A percentile compares a stretch with the other conserved stretches of the same genome.
These are phyloP conservation scores for Conger conger DNA, from an alignment of 2,113 vertebrate species.

Conservation along the genomic window DNA sequence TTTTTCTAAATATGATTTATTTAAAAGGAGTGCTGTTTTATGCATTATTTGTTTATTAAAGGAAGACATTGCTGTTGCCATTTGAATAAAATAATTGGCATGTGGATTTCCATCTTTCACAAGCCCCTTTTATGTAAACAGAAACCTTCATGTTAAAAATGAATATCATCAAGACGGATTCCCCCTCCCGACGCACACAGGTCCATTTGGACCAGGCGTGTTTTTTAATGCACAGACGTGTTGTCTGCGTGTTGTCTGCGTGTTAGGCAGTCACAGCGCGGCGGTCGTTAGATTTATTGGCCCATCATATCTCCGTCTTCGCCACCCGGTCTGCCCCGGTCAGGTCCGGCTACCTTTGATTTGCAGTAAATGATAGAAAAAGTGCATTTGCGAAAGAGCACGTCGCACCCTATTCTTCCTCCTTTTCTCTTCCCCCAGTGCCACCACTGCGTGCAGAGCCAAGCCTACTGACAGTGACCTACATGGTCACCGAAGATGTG, in stretches of 20 bases:
- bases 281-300: constrained; percentile 54
- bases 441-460: constrained; percentile 72
- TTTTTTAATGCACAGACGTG: constrained; percentile 50
- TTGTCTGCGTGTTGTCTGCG: constrained; percentile 62
- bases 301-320: constrained; percentile 39
- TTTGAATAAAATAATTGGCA: constrained; percentile 24
- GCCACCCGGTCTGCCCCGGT: constrained; percentile 36
- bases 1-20: constrained; percentile 51
- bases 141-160: constrained; percentile 41
- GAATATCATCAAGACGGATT: constrained; percentile 41
- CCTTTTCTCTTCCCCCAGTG: constrained; percentile 53
- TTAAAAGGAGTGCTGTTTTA: not conserved
- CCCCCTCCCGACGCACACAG: not conserved
- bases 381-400: constrained; percentile 73
- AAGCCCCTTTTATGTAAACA: constrained; percentile 37
- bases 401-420: constrained; percentile 68
- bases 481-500: constrained; percentile 99
- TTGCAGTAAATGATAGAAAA: constrained; percentile 69
- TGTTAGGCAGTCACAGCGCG: constrained; percentile 38
- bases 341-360: constrained; percentile 60
- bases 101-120: constrained; percentile 52
- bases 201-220: constrained; percentile 40
- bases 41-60: constrained; percentile 34
- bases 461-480: constrained; percentile 98
- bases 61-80: constrained; percentile 23